phyloP scores from a whole-genome alignment of 2,888 invertebrate species.

The Lycia hirtaria region DNA sequence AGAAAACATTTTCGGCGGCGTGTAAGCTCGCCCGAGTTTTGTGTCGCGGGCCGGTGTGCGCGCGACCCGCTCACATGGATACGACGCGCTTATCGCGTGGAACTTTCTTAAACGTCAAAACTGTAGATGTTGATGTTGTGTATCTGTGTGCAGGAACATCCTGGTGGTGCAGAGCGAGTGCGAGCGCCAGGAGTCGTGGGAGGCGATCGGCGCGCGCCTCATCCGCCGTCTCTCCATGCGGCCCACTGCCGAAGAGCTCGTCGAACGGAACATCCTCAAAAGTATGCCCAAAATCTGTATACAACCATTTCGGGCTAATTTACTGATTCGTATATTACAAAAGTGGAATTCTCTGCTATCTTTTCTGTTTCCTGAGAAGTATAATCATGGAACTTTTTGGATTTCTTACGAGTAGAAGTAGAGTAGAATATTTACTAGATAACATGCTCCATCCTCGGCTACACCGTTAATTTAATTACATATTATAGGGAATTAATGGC shows the following conservation, averaged over 20 bases:
- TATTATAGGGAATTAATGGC: too few species aligned
- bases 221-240: conserved; percentile 98
- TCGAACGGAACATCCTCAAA: conserved; percentile 99
- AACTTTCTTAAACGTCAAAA: not conserved
- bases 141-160: conserved; percentile 89
- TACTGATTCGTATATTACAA: too few species aligned
- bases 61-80: not conserved
- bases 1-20: conserved; percentile 69
- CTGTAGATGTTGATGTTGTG: not conserved
- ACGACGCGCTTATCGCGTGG: conserved; percentile 36
- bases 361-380: too few species aligned
- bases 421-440: too few species aligned
- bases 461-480: too few species aligned
- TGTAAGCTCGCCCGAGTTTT: conserved; percentile 69
- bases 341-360: too few species aligned
- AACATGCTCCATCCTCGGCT: too few species aligned
- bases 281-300: too few species aligned
- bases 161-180: conserved; percentile 95
- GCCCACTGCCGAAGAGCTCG: conserved; percentile 98
- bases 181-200: conserved; percentile 96
- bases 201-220: conserved; percentile 96
- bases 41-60: conserved; percentile 51
- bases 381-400: too few species aligned
- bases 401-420: too few species aligned
- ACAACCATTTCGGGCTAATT: too few species aligned